phyloP scores from a whole-genome alignment of 2,113 vertebrate species.

The Capricornis sumatraensis region DNA sequence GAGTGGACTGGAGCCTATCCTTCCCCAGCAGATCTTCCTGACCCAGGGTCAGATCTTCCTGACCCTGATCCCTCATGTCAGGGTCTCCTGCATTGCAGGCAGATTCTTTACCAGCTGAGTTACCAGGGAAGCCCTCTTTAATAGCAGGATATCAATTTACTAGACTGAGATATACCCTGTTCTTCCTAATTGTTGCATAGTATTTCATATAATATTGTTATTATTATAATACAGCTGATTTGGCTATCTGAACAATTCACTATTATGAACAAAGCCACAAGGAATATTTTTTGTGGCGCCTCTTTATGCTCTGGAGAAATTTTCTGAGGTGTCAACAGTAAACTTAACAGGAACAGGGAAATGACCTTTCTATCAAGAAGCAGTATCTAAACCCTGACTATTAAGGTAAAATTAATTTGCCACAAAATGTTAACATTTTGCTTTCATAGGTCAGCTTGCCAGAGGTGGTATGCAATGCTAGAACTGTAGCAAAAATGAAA shows the following conservation, averaged over 20 bases:
- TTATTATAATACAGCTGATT: background rate
- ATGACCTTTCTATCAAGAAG: constrained; percentile 7
- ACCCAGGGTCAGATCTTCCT: background rate
- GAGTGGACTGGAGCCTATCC: background rate
- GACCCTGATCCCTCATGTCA: background rate
- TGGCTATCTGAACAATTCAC: background rate
- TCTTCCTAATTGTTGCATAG: background rate
- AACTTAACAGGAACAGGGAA: background rate
- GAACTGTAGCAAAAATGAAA: background rate
- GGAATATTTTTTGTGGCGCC: background rate
- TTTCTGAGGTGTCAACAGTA: background rate
- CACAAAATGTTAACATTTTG: constrained; percentile 6
- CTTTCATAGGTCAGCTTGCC: constrained; percentile 6
- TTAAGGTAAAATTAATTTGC: constrained; percentile 34
- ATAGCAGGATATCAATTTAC: background rate
- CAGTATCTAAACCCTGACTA: background rate
- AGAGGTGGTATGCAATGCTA: background rate
- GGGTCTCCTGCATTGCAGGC: background rate
- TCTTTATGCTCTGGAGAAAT: background rate
- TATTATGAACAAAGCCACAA: background rate
- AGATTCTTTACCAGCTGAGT: background rate
- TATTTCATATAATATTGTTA: background rate
- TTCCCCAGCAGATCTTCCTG: background rate
- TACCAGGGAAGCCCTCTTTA: background rate
- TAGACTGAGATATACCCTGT: background rate